Percentiles rank a stretch among this genome's conserved stretches.
Evolutionary conservation across 2,113 vertebrate genomes (phyloP).

Genomic region (Ceyx cyanopectus): DNA sequence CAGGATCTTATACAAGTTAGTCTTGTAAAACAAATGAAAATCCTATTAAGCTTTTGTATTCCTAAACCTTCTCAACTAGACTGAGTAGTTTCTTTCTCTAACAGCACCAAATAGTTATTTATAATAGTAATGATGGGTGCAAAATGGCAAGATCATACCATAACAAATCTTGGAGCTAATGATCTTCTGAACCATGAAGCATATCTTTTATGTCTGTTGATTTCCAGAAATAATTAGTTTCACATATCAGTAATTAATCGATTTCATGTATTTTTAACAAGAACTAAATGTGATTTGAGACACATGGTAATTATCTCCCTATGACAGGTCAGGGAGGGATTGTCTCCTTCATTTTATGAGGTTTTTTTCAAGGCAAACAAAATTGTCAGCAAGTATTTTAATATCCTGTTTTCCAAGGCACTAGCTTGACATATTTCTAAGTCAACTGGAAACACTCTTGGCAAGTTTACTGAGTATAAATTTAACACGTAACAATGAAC

Average conservation of each 20-base stretch:
- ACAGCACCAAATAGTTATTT: background rate
- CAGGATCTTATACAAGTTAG: background rate
- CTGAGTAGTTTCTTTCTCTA: background rate
- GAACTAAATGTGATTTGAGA: background rate
- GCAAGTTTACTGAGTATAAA: background rate
- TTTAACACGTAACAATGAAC: background rate
- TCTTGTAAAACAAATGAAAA: background rate
- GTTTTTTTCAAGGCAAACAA: background rate
- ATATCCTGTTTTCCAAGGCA: constrained; percentile 18
- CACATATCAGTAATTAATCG: background rate
- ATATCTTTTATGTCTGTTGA: background rate
- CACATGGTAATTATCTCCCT: background rate
- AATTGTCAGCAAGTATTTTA: background rate
- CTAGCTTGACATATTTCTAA: background rate
- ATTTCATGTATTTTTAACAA: background rate
- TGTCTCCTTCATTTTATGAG: background rate
- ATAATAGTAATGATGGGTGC: background rate
- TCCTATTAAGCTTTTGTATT: background rate
- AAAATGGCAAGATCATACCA: background rate
- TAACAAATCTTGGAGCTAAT: background rate
- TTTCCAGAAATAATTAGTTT: background rate
- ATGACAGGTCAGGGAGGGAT: background rate
- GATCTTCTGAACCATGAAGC: background rate
- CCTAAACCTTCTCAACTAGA: background rate
- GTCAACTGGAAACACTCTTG: constrained; percentile 28